Evolutionary conservation across 2,113 vertebrate species (phyloP).

Genomic region (Bambusicola thoracicus): DNA sequence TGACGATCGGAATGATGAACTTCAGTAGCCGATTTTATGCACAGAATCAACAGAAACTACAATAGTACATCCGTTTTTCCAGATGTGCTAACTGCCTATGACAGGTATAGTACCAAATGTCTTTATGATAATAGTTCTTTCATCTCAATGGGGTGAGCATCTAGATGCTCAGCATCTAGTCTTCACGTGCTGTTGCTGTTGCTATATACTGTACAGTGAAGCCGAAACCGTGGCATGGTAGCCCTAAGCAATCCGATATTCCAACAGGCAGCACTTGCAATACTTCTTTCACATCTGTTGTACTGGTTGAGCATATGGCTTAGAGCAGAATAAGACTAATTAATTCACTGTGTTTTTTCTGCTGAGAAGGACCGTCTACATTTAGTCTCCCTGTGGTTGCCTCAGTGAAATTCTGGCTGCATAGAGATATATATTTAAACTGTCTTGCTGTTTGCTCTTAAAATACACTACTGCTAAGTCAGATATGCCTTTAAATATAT

Average conservation of each 20-base stretch:
- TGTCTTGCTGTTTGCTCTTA: background rate
- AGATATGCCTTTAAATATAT: background rate
- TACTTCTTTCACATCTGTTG: background rate
- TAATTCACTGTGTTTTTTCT: background rate
- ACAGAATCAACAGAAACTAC: background rate
- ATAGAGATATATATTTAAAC: background rate
- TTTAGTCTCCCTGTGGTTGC: background rate
- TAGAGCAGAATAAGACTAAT: background rate
- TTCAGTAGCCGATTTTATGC: background rate
- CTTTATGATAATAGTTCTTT: background rate
- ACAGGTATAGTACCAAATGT: background rate
- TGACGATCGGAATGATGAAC: background rate
- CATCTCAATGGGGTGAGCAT: background rate
- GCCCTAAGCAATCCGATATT: background rate
- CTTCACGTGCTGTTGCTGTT: background rate
- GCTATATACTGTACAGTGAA: rapidly evolving
- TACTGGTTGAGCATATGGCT: background rate
- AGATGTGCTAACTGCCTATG: background rate
- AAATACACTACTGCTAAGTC: background rate
- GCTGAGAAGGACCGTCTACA: background rate
- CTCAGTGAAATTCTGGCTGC: background rate
- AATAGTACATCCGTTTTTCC: background rate
- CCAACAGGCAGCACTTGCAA: background rate
- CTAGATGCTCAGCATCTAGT: background rate
- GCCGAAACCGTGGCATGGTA: background rate